Base-by-base conservation (phyloP, 1,140 invertebrate species). In the Pygmarrhopalites habei region DNA sequence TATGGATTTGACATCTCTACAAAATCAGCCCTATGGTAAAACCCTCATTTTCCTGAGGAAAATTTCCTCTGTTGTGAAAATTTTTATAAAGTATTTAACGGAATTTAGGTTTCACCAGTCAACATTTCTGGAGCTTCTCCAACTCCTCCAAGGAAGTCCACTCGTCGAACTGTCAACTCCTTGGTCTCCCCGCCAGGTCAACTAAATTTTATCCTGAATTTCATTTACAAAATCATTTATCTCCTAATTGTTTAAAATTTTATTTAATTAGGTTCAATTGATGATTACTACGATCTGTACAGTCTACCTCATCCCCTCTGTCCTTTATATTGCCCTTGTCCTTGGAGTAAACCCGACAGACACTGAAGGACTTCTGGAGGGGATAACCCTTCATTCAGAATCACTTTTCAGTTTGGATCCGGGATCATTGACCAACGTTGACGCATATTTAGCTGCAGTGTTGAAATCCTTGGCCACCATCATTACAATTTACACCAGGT, bases 1-100 rank as follows among this genome's bases (percentile, higher is more conserved):
- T 53, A 25, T 25, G 51, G 51, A 53, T 53, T 53, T 30, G 51
- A 53, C 51, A 10, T 53, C n/a, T 12, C 28, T 26, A 30, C n/a
- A 7, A 53, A 53, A 30, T 28, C 23, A 10, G 12, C 25, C 15
- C 51, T 53, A 10, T 53, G 51, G 51, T 10, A n/a, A n/a, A n/a
- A n/a, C n/a, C n/a, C n/a, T n/a, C n/a, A n/a, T n/a, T n/a, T 30
- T 28, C 51, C 23, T 10, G 15, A 12, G 26, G 15, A 15, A 5
- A 3, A 4, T 15, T 53, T 53, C 28, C 4, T 53, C 15, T n/a
- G n/a, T n/a, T n/a, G n/a, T n/a, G n/a, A n/a, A n/a, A n/a, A n/a
- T n/a, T n/a, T n/a, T n/a, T n/a, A n/a, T n/a, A n/a, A n/a, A 21
- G 19, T 53, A 28, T 53, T 53, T 53, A 15, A 10, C 10, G 23